Evolutionary conservation across 2,797 vertebrate species (phyloP).

Genomic region (Syndactyla subalaris): DNA sequence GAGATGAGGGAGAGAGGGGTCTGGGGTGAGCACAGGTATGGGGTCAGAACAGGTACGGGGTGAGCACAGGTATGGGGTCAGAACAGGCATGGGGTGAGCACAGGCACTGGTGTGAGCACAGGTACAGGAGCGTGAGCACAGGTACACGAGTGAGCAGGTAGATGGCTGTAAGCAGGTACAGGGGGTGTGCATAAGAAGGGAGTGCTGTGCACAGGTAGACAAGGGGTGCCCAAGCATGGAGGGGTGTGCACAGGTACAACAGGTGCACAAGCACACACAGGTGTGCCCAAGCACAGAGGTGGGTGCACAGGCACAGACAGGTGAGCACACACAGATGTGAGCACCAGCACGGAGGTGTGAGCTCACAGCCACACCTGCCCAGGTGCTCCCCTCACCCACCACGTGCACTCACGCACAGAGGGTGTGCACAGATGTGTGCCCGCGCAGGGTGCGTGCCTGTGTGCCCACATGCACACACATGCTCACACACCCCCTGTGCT

Average conservation of each 20-base stretch:
- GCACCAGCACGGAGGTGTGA: background rate
- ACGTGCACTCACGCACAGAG: fast-evolving
- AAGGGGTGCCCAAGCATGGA: too few species aligned
- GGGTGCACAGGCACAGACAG: too few species aligned
- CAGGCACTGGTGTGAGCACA: too few species aligned
- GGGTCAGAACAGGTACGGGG: background rate
- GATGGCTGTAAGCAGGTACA: background rate
- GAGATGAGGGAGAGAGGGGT: background rate
- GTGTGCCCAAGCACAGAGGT: too few species aligned
- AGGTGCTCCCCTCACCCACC: fast-evolving
- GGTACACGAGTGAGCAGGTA: background rate
- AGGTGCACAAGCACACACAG: too few species aligned
- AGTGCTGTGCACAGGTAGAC: background rate
- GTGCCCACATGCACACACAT: fast-evolving
- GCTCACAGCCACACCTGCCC: background rate
- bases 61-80: too few species aligned
- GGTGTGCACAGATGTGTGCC: fast-evolving
- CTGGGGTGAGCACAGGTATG: background rate
- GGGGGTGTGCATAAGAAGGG: background rate
- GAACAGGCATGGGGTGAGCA: too few species aligned
- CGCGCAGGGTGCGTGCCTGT: fast-evolving
- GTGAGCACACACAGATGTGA: too few species aligned
- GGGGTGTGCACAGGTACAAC: background rate
- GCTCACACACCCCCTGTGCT: too few species aligned
- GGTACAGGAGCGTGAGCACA: background rate